These are phyloP conservation scores for Montipora sp. DNA, from an alignment of 64 coral and sea anemone genomes.

Conservation along the genomic window DNA sequence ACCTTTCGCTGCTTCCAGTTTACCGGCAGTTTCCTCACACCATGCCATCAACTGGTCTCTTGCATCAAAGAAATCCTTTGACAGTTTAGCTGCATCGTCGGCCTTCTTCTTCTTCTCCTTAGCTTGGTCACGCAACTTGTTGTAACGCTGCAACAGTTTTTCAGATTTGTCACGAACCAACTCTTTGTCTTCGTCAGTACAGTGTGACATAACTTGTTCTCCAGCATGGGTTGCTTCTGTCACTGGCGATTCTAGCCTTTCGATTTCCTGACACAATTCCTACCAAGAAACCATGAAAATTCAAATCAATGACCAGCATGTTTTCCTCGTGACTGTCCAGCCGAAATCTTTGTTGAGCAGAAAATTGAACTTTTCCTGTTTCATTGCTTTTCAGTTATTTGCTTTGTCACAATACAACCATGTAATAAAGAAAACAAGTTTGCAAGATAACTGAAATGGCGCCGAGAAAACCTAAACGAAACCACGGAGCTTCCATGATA, in stretches of 20 bases:
- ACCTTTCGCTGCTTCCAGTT: conserved; percentile 62
- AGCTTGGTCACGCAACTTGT: conserved; percentile 60
- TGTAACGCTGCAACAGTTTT: conserved; percentile 80
- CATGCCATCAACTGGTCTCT: conserved; percentile 75
- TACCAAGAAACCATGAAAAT: conserved; percentile 1
- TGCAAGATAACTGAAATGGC: no score
- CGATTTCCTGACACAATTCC: conserved; percentile 72
- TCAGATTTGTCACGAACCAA: conserved; percentile 85
- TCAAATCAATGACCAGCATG: no score
- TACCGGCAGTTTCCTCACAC: conserved; percentile 72
- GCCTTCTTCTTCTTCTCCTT: conserved; percentile 51
- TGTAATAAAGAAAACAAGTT: no score
- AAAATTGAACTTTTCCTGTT: no score
- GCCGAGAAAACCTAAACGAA: no score
- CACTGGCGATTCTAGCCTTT: conserved; percentile 50
- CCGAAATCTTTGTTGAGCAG: no score
- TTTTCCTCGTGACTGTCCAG: no score
- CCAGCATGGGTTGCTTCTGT: conserved; percentile 78
- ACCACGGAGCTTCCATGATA: no score
- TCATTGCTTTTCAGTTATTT: no score
- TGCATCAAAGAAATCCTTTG: conserved; percentile 69
- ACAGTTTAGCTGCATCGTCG: conserved; percentile 70
- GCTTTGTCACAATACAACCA: no score
- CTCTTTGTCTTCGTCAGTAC: conserved; percentile 80
- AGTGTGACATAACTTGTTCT: conserved; percentile 72